phyloP scores from a whole-genome alignment of 1,140 invertebrate species.

The Papilio polytes region DNA sequence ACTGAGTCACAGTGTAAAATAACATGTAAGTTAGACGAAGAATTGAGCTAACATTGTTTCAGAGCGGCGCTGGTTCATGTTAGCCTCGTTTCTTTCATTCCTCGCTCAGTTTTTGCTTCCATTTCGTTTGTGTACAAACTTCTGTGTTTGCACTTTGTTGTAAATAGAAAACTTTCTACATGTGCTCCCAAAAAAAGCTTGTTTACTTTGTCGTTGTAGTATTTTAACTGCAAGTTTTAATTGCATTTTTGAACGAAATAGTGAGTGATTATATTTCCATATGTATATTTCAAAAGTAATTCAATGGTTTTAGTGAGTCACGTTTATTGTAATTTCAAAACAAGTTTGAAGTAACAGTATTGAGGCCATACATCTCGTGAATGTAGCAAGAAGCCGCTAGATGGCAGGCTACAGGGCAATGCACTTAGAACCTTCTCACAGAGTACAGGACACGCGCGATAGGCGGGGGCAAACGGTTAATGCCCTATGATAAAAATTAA shows the following conservation, averaged over 20 bases:
- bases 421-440: conserved; percentile 43
- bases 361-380: conserved; percentile 49
- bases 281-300: not conserved
- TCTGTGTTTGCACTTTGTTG: conserved; percentile 19
- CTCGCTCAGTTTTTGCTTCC: not conserved
- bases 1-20: not conserved
- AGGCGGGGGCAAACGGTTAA: not conserved
- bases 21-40: not conserved
- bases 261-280: too few relatives aligned
- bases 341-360: conserved; percentile 20
- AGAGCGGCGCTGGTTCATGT: not conserved
- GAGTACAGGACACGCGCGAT: not conserved
- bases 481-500: not conserved
- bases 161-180: conserved; percentile 11
- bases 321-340: not conserved
- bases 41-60: not conserved
- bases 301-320: not conserved
- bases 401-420: conserved; percentile 51
- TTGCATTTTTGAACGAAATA: not conserved
- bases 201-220: not conserved
- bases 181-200: not conserved
- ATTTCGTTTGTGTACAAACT: conserved; percentile 18
- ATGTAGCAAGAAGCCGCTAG: conserved; percentile 38
- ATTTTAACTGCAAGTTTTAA: not conserved
- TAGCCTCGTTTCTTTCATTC: conserved; percentile 2